Conservation (phyloP, 2,888 invertebrate species). For the Rhagophthalmus giganteus region DNA sequence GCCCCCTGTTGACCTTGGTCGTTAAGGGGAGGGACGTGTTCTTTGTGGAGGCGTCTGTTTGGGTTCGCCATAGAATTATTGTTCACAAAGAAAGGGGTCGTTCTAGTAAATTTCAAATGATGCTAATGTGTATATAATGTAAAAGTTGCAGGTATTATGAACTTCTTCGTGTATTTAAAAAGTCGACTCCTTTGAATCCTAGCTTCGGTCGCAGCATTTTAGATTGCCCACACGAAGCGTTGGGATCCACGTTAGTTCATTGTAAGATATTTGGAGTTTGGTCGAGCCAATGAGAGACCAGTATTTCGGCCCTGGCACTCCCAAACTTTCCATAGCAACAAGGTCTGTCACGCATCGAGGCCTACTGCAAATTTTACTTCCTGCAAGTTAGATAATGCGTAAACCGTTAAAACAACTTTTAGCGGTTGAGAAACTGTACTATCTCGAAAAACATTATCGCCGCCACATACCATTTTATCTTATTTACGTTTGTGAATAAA, state of each 20-base stretch:
- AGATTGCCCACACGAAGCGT: too few relatives aligned
- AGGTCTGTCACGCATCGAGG: conserved; percentile 33
- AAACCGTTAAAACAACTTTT: conserved; percentile 35
- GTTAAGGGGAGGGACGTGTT: conserved; percentile 20
- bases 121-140: too few relatives aligned
- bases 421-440: conserved; percentile 10
- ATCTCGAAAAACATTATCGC: not conserved
- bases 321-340: conserved; percentile 45
- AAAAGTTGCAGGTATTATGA: too few relatives aligned
- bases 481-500: not conserved
- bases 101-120: too few relatives aligned
- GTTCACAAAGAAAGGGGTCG: too few relatives aligned
- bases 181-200: too few relatives aligned
- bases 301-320: conserved; percentile 37
- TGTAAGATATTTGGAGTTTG: conserved; percentile 25
- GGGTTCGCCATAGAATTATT: conserved; percentile 7
- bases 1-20: conserved; percentile 34
- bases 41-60: conserved; percentile 25
- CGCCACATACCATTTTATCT: not conserved
- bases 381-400: conserved; percentile 39
- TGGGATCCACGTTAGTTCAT: conserved; percentile 22
- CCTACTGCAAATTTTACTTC: conserved; percentile 37
- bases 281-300: conserved; percentile 35
- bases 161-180: too few relatives aligned
- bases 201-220: too few relatives aligned